phyloP scores from a whole-genome alignment of 1,140 invertebrate genomes.

The Trachelipus rathkii region DNA sequence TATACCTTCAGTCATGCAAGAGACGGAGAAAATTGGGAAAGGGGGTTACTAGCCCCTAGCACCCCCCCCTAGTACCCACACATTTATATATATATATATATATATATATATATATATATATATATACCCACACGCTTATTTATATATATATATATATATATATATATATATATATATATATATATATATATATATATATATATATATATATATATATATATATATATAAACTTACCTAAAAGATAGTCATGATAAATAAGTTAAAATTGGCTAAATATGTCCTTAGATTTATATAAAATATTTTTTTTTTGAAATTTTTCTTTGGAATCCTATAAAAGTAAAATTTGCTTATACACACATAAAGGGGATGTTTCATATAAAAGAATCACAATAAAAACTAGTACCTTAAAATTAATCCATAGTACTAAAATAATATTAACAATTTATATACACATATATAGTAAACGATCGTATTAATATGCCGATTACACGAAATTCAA shows the following conservation, averaged over 20 bases:
- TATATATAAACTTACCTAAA: conserved; percentile 3
- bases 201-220: conserved; percentile 26
- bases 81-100: background rate
- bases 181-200: conserved; percentile 20
- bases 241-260: too few relatives aligned
- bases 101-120: conserved; percentile 19
- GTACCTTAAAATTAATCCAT: background rate
- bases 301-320: background rate
- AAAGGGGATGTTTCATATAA: conserved; percentile 8
- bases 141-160: conserved; percentile 22
- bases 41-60: too few relatives aligned
- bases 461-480: background rate
- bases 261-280: background rate
- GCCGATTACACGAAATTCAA: background rate
- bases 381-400: background rate
- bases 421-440: background rate
- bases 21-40: too few relatives aligned
- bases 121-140: background rate
- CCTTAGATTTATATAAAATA: background rate
- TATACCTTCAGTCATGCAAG: too few relatives aligned
- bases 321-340: background rate
- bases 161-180: conserved; percentile 19
- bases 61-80: too few relatives aligned
- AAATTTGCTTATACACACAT: conserved; percentile 9
- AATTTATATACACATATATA: background rate